These are phyloP conservation scores for Lophius americanus DNA, from an alignment of 2,797 vertebrate genomes.

Conservation along the genomic window DNA sequence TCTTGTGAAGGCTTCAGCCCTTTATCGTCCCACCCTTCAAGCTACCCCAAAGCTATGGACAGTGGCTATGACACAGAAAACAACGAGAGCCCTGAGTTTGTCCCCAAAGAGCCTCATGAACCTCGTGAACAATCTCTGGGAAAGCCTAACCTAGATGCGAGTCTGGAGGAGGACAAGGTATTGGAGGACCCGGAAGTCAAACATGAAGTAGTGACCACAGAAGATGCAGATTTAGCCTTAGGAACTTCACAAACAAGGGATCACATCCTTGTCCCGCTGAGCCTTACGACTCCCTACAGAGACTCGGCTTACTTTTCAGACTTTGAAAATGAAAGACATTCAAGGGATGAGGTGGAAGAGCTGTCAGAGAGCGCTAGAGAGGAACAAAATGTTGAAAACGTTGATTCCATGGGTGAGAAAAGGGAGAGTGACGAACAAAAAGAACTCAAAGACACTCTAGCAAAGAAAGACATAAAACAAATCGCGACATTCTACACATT, in stretches of 20 bases:
- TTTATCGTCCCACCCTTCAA: slow-evolving; percentile 73
- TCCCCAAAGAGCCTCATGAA: slow-evolving; percentile 90
- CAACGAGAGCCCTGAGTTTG: slow-evolving; percentile 95
- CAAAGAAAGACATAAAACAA: slow-evolving; percentile 45
- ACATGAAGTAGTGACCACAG: slow-evolving; percentile 8
- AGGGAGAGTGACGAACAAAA: slow-evolving; percentile 60
- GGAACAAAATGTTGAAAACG: slow-evolving; percentile 18
- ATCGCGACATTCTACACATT: slow-evolving; percentile 21
- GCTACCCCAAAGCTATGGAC: slow-evolving; percentile 90
- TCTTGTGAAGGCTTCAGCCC: slow-evolving; percentile 86
- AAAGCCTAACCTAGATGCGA: slow-evolving; percentile 55
- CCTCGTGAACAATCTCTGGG: slow-evolving; percentile 76
- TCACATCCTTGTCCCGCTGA: slow-evolving; percentile 75
- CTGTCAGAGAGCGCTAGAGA: slow-evolving; percentile 10
- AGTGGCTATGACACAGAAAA: slow-evolving; percentile 98
- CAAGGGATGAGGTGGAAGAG: slow-evolving; percentile 75
- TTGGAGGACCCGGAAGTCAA: slow-evolving; percentile 22
- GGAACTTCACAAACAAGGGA: slow-evolving; percentile 71
- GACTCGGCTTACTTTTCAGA: slow-evolving; percentile 98
- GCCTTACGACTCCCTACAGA: slow-evolving; percentile 87
- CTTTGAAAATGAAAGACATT: slow-evolving; percentile 84
- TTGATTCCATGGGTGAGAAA: slow-evolving; percentile 32
- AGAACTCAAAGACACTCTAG: slow-evolving; percentile 24
- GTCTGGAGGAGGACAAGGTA: slow-evolving; percentile 48
- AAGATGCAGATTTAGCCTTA: slow-evolving; percentile 48